Conservation (phyloP, 1,140 invertebrate genomes). For the Potamilus streckersoni region DNA sequence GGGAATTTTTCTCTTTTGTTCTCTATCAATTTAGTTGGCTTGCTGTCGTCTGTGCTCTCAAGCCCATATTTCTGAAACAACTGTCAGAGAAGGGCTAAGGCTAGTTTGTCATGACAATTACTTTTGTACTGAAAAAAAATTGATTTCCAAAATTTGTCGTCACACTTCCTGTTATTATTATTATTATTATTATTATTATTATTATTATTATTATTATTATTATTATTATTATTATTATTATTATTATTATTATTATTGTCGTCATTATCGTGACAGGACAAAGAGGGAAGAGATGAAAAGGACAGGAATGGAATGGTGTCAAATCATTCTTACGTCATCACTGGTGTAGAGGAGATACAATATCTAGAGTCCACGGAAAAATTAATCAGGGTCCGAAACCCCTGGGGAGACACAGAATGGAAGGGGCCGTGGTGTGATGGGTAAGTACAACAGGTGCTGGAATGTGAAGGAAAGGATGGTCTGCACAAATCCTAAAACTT, state of each 20-base stretch:
- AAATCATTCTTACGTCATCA: slow-evolving; percentile 58
- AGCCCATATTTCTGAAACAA: no score
- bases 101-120: no score
- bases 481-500: no score
- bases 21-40: no score
- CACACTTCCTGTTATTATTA: no score
- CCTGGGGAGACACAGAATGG: slow-evolving; percentile 61
- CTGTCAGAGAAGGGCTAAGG: no score
- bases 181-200: background rate
- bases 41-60: no score
- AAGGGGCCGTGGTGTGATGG: slow-evolving; percentile 56
- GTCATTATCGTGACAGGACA: slow-evolving; percentile 30
- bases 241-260: background rate
- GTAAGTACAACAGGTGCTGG: slow-evolving; percentile 24
- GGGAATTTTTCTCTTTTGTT: no score
- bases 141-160: no score
- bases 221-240: background rate
- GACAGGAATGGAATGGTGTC: slow-evolving; percentile 53
- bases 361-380: slow-evolving; percentile 46
- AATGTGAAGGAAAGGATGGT: no score
- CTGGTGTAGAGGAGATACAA: slow-evolving; percentile 50
- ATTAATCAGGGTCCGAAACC: slow-evolving; percentile 56
- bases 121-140: no score
- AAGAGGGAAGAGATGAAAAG: slow-evolving; percentile 37
- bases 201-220: no score